Base-by-base conservation (phyloP, 2,888 invertebrate genomes). In the Drosophila kokeensis region DNA sequence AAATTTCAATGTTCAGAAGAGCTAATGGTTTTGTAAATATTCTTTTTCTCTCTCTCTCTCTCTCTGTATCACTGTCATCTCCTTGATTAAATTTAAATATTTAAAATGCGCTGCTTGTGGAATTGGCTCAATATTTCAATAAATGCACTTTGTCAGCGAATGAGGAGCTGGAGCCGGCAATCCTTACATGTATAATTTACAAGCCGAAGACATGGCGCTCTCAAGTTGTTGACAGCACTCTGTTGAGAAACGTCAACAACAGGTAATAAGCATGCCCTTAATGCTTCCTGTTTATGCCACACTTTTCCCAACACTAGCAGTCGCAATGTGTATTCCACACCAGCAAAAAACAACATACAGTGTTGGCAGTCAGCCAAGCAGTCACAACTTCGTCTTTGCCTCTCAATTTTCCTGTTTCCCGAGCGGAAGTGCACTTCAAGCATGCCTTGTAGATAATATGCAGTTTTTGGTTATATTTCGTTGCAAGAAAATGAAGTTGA, bases 241-340 rank as follows among this genome's bases (percentile, higher is more conserved):
- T 55, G 38, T 53, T 64, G 60, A 67, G 72, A 73, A 76, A 81
- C 83, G 87, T 89, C 87, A 89, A 87, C 84, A 87, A 65, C 84
- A 84, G 89, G 79, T 87, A 81, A 87, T 84, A 76, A 72, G 78
- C 81, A 72, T 73, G 76, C 79, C 68, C 76, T 79, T 59, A 79
- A 61, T 68, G 66, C 54, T 78, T 78, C 83, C 89, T 72, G 76
- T 59, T 74, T 57, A 59, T 73, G 73, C 73, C 76, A 53, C 73
- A 65, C 13, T 54, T 45, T 60, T 38, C 61, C 69, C 50, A 40
- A 61, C 53, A 73, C 62, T 67, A 58, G 74, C 72, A 76, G 79
- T 69, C 69, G 67, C 58, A 71, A 66, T 65, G 50, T 73, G 55
- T 57, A 38, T 29, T 29, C 4, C 53, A 10, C 13, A 11, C 21